Percentiles rank a stretch among this genome's conserved stretches.
phyloP scores from a whole-genome alignment of 2,888 invertebrate genomes.

The Calliphora vomitoria region DNA sequence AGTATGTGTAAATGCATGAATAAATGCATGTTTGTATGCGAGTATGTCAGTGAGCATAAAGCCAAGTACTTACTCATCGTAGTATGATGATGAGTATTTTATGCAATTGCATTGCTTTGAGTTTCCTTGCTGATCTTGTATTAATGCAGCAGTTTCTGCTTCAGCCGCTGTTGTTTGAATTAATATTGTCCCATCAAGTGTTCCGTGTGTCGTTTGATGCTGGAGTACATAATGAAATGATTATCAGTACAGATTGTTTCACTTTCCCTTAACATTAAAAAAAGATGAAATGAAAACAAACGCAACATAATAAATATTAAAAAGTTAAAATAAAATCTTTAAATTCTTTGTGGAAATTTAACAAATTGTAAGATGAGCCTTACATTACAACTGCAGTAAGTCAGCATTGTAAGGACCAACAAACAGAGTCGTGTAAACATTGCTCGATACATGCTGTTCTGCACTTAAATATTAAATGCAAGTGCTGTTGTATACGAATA shows the following conservation, averaged over 20 bases:
- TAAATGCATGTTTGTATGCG: neutral
- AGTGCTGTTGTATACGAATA: constrained; percentile 1
- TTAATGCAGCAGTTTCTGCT: constrained; percentile 1
- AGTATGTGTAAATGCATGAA: neutral
- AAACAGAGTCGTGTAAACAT: constrained; percentile 12
- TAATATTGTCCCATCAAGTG: constrained; percentile 51
- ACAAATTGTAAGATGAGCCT: neutral
- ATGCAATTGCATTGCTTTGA: constrained; percentile 44
- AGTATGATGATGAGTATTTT: constrained; percentile 22
- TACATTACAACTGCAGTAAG: neutral
- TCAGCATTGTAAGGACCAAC: neutral
- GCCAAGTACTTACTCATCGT: constrained; percentile 1
- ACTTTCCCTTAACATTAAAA: constrained; percentile 23
- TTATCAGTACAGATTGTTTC: constrained; percentile 44
- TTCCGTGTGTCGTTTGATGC: constrained; percentile 35
- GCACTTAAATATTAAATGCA: constrained; percentile 58
- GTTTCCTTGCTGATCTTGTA: constrained; percentile 53
- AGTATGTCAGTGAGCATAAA: neutral
- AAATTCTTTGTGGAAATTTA: neutral
- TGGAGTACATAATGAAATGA: constrained; percentile 63
- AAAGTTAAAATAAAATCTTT: constrained; percentile 22
- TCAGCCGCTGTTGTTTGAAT: constrained; percentile 8
- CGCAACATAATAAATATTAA: constrained; percentile 9
- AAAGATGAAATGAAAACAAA: neutral
- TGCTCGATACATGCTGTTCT: constrained; percentile 10